phyloP scores from a whole-genome alignment of 2,113 vertebrate genomes.

The Columba janthina region DNA sequence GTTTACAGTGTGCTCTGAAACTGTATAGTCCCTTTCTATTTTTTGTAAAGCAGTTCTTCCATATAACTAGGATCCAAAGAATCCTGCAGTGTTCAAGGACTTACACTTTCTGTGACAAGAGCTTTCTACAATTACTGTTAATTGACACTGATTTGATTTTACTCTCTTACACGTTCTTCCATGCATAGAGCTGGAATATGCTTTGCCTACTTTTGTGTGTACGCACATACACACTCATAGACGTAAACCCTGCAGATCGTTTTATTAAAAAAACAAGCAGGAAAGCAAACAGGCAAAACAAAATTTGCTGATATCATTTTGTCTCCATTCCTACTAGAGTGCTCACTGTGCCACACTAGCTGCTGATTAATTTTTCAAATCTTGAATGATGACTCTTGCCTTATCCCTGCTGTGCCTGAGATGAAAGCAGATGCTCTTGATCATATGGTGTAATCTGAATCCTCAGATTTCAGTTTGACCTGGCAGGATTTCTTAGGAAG shows the following conservation, averaged over 20 bases:
- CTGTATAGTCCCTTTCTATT: not conserved
- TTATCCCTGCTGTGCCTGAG: slow-evolving; percentile 53
- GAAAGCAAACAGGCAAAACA: not conserved
- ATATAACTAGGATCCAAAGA: not conserved
- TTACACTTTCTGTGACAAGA: not conserved
- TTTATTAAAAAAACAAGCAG: not conserved
- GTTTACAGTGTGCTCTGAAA: not conserved
- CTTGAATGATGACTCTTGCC: slow-evolving; percentile 63
- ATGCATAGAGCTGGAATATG: not conserved
- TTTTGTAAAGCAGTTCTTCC: not conserved
- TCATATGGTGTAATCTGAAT: slow-evolving; percentile 64
- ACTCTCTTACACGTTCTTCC: not conserved
- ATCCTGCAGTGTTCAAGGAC: not conserved
- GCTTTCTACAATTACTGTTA: not conserved
- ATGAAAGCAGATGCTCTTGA: slow-evolving; percentile 72
- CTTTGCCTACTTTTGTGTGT: not conserved
- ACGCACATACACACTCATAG: not conserved
- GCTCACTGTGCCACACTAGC: not conserved
- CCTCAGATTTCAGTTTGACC: slow-evolving; percentile 70
- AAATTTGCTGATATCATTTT: not conserved
- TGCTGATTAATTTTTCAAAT: slow-evolving; percentile 43
- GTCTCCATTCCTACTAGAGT: slow-evolving; percentile 32
- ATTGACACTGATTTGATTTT: not conserved
- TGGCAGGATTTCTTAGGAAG: slow-evolving; percentile 65
- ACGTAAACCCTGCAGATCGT: not conserved